phyloP scores from a whole-genome alignment of 2,797 vertebrate species.

The Anisognathus igniventris region DNA sequence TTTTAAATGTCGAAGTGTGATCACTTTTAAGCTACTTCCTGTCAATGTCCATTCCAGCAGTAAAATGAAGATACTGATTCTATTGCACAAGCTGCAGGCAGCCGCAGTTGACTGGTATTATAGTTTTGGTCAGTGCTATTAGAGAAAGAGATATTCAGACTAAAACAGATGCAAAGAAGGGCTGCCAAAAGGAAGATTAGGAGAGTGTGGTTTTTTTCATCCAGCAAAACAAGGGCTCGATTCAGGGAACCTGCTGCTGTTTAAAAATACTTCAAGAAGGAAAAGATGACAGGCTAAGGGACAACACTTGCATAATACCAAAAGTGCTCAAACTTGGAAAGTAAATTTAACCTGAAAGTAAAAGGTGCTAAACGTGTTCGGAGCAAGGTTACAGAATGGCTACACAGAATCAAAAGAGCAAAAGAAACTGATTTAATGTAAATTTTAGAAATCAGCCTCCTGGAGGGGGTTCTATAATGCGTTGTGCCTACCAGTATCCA shows the following conservation, averaged over 20 bases:
- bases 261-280: background rate
- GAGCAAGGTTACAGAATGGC: background rate
- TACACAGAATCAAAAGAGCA: background rate
- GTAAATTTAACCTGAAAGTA: background rate
- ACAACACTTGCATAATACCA: background rate
- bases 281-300: background rate
- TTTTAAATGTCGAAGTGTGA: background rate
- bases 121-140: background rate
- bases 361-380: background rate
- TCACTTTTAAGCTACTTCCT: background rate
- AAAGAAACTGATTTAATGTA: background rate
- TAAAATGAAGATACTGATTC: background rate
- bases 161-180: constrained; percentile 33
- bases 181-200: constrained; percentile 11
- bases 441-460: background rate
- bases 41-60: background rate
- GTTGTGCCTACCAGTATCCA: background rate
- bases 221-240: background rate
- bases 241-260: background rate
- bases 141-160: background rate
- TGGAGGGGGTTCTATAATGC: background rate
- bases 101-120: background rate
- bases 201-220: background rate
- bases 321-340: background rate
- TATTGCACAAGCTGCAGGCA: background rate